These are phyloP conservation scores for Homarus americanus DNA, from an alignment of 1,140 invertebrate genomes.

Conservation along the genomic window DNA sequence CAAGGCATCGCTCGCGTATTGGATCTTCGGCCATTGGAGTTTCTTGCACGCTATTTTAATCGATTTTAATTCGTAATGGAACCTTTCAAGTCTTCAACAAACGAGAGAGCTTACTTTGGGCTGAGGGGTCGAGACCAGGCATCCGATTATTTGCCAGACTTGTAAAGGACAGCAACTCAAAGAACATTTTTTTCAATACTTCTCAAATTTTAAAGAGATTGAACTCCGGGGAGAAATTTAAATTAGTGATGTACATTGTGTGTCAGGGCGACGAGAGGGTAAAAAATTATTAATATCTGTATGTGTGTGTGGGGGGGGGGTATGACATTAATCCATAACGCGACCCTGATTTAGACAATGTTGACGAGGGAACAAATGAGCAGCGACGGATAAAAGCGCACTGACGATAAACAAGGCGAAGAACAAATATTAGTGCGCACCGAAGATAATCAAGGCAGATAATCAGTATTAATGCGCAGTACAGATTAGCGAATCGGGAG, in stretches of 20 bases:
- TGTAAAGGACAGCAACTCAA: conserved; percentile 33
- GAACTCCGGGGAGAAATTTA: conserved; percentile 44
- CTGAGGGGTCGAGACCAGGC: conserved; percentile 45
- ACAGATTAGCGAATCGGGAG: too few species aligned
- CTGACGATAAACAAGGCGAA: not conserved
- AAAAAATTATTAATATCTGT: conserved; percentile 12
- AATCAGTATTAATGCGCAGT: too few species aligned
- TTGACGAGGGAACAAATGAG: not conserved
- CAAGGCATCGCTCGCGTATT: conserved; percentile 30
- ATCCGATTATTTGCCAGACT: conserved; percentile 37
- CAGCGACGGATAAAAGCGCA: conserved; percentile 5
- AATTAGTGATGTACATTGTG: conserved; percentile 27
- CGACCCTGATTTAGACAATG: conserved; percentile 26
- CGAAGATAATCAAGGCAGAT: too few species aligned
- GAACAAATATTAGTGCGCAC: not conserved
- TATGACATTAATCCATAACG: conserved; percentile 32
- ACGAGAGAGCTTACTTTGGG: conserved; percentile 60
- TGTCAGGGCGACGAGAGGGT: conserved; percentile 16
- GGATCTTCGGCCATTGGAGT: conserved; percentile 6
- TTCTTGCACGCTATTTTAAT: conserved; percentile 46
- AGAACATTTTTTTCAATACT: conserved; percentile 51
- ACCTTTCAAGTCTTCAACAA: conserved; percentile 66
- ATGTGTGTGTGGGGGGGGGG: too few species aligned
- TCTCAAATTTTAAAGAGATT: conserved; percentile 54
- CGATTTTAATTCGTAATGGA: conserved; percentile 69